Conservation (phyloP, 2,888 invertebrate species). For the Morinoia aosen region DNA sequence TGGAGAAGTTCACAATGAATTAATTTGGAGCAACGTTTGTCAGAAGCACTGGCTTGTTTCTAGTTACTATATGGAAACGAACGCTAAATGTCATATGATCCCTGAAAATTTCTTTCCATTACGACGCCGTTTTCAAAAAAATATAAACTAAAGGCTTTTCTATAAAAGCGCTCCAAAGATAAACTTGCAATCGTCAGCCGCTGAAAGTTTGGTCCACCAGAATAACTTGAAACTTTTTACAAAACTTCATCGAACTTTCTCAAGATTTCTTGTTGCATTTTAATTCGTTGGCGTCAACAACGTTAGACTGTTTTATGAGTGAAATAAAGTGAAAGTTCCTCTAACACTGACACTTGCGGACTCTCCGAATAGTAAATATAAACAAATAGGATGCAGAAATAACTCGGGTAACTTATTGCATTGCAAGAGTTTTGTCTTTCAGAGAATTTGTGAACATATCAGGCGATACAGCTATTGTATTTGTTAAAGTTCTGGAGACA, state of each 20-base stretch:
- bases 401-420: too few relatives aligned
- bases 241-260: not conserved
- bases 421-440: too few relatives aligned
- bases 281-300: not conserved
- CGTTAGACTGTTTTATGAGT: not conserved
- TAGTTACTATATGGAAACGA: not conserved
- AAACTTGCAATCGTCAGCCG: not conserved
- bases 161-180: not conserved
- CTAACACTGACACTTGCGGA: not conserved
- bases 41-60: not conserved
- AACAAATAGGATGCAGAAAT: too few relatives aligned
- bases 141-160: not conserved
- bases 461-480: too few relatives aligned
- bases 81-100: not conserved
- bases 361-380: not conserved
- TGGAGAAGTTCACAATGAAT: not conserved
- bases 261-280: not conserved
- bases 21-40: not conserved
- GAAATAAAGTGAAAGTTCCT: not conserved
- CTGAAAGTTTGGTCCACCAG: not conserved
- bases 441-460: too few relatives aligned
- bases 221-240: not conserved
- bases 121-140: too few relatives aligned
- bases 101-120: too few relatives aligned
- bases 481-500: too few relatives aligned